These are phyloP conservation scores for Polylopha cassiicola DNA, from an alignment of 2,888 invertebrate species.

Conservation along the genomic window DNA sequence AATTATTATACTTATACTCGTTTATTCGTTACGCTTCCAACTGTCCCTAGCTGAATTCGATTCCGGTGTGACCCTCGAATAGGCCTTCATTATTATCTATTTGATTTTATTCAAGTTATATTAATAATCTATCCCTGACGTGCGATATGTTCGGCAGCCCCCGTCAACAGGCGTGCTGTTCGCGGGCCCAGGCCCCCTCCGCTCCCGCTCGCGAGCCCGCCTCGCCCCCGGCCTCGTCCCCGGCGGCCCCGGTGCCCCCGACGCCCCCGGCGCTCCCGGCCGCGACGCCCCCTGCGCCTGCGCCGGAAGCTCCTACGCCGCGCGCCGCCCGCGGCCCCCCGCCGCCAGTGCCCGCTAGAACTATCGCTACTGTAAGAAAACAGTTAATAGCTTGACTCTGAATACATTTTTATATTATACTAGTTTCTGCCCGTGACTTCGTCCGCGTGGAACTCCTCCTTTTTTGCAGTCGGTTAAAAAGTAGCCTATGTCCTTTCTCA, in stretches of 20 bases:
- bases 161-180: conserved; percentile 11
- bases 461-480: background rate
- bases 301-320: conserved; percentile 22
- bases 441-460: too few species aligned
- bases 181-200: conserved; percentile 23
- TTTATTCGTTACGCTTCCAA: too few species aligned
- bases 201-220: conserved; percentile 23
- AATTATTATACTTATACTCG: too few species aligned
- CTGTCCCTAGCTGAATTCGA: too few species aligned
- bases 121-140: too few species aligned
- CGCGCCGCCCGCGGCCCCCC: conserved; percentile 26
- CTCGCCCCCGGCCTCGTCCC: conserved; percentile 24
- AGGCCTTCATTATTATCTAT: too few species aligned
- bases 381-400: background rate
- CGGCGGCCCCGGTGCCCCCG: conserved; percentile 12
- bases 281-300: conserved; percentile 23
- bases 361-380: conserved; percentile 34
- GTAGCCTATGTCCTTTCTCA: too few species aligned
- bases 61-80: too few species aligned
- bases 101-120: too few species aligned
- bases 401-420: too few species aligned
- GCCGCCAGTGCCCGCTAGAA: conserved; percentile 43
- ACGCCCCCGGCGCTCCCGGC: conserved; percentile 20
- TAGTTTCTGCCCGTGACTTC: too few species aligned
- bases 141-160: background rate